These are phyloP conservation scores for Triplophysa yarkandensis DNA, from an alignment of 2,797 vertebrate genomes.

Conservation along the genomic window DNA sequence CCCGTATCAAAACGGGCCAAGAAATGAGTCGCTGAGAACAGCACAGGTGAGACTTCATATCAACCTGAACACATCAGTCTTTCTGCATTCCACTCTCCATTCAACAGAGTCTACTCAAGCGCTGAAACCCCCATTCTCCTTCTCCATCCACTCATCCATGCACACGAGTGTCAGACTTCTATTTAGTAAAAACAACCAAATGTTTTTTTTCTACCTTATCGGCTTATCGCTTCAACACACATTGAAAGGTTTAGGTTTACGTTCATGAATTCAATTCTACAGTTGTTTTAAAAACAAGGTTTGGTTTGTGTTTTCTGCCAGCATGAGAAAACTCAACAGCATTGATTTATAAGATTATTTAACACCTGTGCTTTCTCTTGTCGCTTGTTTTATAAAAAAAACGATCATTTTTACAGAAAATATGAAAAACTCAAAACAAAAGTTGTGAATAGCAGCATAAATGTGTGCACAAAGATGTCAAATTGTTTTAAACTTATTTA, in stretches of 20 bases:
- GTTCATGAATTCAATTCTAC: background rate
- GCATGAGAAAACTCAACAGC: too few species aligned
- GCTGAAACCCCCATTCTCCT: background rate
- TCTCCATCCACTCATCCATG: background rate
- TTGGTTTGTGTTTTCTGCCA: too few species aligned
- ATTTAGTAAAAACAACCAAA: slow-evolving; percentile 15
- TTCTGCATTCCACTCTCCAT: background rate
- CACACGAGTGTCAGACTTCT: background rate
- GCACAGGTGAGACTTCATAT: slow-evolving; percentile 23
- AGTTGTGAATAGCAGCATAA: too few species aligned
- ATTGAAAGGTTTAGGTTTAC: background rate
- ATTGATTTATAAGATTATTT: too few species aligned
- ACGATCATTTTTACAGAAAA: background rate
- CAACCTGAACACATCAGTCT: slow-evolving; percentile 9
- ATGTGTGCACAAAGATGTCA: too few species aligned
- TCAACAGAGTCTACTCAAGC: background rate
- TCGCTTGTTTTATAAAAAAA: background rate
- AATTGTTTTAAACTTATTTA: too few species aligned
- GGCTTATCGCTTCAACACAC: background rate
- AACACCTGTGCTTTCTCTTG: background rate
- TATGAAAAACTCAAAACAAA: too few species aligned
- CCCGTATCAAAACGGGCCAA: slow-evolving; percentile 35
- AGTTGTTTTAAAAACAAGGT: too few species aligned
- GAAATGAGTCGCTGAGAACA: background rate
- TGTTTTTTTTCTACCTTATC: background rate